These are phyloP conservation scores for Drosophila subquinaria DNA, from an alignment of 2,888 invertebrate genomes.

Conservation along the genomic window DNA sequence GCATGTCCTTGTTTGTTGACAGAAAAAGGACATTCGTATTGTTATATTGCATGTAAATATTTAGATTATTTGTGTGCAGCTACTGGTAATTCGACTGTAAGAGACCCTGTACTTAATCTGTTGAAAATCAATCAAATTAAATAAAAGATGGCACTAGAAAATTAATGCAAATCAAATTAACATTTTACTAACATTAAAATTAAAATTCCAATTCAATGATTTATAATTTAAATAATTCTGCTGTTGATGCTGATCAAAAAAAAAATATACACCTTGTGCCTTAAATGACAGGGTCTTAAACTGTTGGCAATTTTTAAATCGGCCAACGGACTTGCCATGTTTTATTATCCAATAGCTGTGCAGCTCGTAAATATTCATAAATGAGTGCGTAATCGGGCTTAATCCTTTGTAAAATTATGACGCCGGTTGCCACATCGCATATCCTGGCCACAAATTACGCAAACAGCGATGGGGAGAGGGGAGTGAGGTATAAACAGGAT, in stretches of 20 bases:
- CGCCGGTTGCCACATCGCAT: slow-evolving; percentile 48
- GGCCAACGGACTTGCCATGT: slow-evolving; percentile 29
- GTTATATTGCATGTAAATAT: slow-evolving; percentile 20
- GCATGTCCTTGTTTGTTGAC: neutral
- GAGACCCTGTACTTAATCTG: neutral
- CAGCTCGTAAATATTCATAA: slow-evolving; percentile 77
- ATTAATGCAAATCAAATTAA: too few relatives aligned
- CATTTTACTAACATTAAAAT: too few relatives aligned
- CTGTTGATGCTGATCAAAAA: too few relatives aligned
- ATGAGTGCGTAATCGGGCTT: slow-evolving; percentile 76
- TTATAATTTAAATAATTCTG: too few relatives aligned
- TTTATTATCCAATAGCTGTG: slow-evolving; percentile 53
- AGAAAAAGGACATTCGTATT: neutral
- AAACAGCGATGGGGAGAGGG: slow-evolving; percentile 12
- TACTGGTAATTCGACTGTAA: neutral
- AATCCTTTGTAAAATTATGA: slow-evolving; percentile 81
- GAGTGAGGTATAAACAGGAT: slow-evolving; percentile 20
- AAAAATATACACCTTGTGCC: too few relatives aligned
- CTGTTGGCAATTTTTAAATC: slow-evolving; percentile 30
- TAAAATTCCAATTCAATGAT: too few relatives aligned
- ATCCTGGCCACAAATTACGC: slow-evolving; percentile 67
- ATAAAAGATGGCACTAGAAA: too few relatives aligned
- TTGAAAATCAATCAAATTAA: too few relatives aligned
- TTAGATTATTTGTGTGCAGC: slow-evolving; percentile 49
- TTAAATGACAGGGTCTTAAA: neutral